Evolutionary conservation across 2,888 invertebrate genomes (phyloP).

Genomic region (Synanthedon myopaeformis): DNA sequence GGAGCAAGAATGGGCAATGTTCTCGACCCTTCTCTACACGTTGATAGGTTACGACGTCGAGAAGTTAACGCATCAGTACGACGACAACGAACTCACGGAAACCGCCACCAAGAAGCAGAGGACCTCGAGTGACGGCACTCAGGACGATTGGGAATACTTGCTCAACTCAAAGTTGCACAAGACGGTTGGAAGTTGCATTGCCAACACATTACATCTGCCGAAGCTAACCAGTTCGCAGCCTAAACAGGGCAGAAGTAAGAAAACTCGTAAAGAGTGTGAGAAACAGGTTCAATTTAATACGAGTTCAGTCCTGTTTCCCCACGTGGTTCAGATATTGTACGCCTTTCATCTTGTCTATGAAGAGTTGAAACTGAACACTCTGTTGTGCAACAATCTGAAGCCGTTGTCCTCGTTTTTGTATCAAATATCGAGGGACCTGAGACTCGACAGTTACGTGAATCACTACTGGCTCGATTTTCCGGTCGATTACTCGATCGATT

Average conservation of each 20-base stretch:
- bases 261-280: conserved; percentile 21
- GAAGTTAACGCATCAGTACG: conserved; percentile 54
- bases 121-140: conserved; percentile 80
- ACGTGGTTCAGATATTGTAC: conserved; percentile 80
- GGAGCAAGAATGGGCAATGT: conserved; percentile 84
- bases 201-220: conserved; percentile 49
- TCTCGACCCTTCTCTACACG: conserved; percentile 70
- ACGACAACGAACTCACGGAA: conserved; percentile 49
- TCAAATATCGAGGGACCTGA: conserved; percentile 82
- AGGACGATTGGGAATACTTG: conserved; percentile 86
- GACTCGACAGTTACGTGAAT: conserved; percentile 76
- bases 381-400: conserved; percentile 75
- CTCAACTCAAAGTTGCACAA: conserved; percentile 71
- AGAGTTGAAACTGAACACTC: conserved; percentile 85
- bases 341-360: conserved; percentile 91
- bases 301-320: conserved; percentile 77
- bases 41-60: conserved; percentile 81
- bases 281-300: conserved; percentile 67
- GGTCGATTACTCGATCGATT: conserved; percentile 56
- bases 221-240: conserved; percentile 13
- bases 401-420: conserved; percentile 78
- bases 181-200: conserved; percentile 47
- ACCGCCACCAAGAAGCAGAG: conserved; percentile 81
- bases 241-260: conserved; percentile 7
- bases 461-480: conserved; percentile 92